A percentile compares a stretch with the other conserved stretches of the same genome.
Conservation (phyloP, 2,888 invertebrate genomes). For the Ochropleura plecta region DNA sequence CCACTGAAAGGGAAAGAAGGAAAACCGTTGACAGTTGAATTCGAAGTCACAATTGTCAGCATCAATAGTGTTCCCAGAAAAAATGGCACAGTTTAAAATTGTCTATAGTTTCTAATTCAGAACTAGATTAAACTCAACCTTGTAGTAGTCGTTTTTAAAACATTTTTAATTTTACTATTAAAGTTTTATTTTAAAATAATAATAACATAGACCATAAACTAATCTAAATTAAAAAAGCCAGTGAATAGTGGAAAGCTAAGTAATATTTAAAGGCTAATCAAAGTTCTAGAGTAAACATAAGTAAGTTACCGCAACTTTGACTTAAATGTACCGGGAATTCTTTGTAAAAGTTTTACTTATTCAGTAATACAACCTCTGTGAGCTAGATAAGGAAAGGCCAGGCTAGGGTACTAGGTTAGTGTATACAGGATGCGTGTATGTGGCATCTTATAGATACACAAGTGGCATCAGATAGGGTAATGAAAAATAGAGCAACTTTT, state of each 20-base stretch:
- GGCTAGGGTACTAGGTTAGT: neutral
- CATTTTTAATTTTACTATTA: constrained; percentile 13
- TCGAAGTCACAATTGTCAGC: neutral
- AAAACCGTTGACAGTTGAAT: neutral
- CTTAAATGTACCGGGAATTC: constrained; percentile 43
- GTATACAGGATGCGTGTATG: too few species aligned
- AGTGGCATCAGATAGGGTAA: too few species aligned
- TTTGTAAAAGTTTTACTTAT: constrained; percentile 40
- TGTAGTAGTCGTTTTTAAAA: neutral
- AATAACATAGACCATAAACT: neutral
- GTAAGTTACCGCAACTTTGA: constrained; percentile 51
- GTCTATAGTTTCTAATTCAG: neutral
- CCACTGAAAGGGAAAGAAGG: neutral
- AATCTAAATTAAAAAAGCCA: constrained; percentile 34
- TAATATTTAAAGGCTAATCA: constrained; percentile 65
- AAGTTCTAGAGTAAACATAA: constrained; percentile 63
- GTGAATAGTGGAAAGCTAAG: constrained; percentile 22
- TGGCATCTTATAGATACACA: too few species aligned
- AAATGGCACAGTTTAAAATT: neutral
- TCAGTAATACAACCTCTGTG: constrained; percentile 9
- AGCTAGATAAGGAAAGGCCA: constrained; percentile 5
- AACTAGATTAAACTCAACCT: constrained; percentile 13
- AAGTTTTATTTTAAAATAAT: constrained; percentile 28
- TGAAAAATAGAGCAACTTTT: too few species aligned
- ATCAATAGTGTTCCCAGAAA: neutral